phyloP scores from a whole-genome alignment of 2,888 invertebrate species.

The Actias luna region DNA sequence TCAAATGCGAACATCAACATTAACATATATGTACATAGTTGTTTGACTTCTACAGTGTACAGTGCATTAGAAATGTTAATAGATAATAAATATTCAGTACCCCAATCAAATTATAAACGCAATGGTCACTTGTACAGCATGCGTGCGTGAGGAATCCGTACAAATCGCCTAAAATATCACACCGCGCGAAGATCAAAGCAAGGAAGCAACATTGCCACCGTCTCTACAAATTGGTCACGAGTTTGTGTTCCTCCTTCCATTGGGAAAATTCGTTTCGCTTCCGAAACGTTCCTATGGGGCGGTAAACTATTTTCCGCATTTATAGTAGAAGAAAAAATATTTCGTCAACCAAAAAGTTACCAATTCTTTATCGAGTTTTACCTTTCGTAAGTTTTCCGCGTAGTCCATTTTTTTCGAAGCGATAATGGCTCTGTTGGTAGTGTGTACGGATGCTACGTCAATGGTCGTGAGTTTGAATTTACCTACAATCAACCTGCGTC shows the following conservation, averaged over 20 bases:
- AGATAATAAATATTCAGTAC: too few relatives aligned
- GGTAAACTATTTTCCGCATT: background rate
- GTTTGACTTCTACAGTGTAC: too few relatives aligned
- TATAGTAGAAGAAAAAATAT: background rate
- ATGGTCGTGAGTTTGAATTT: too few relatives aligned
- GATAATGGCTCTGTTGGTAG: too few relatives aligned
- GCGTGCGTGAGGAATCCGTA: conserved; percentile 2
- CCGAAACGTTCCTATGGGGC: conserved; percentile 3
- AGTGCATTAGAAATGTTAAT: too few relatives aligned
- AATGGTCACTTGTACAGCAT: background rate
- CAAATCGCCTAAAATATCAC: conserved; percentile 4
- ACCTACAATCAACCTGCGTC: too few relatives aligned
- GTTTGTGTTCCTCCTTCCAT: background rate
- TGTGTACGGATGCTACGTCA: too few relatives aligned
- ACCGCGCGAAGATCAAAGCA: background rate
- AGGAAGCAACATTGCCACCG: background rate
- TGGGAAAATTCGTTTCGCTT: background rate
- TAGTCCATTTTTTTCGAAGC: too few relatives aligned
- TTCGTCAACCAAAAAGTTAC: background rate
- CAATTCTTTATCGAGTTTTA: background rate
- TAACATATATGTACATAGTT: too few relatives aligned
- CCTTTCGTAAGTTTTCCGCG: too few relatives aligned
- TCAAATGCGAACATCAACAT: too few relatives aligned
- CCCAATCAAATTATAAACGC: background rate
- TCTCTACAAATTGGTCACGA: conserved; percentile 9